phyloP scores from a whole-genome alignment of 2,888 invertebrate genomes.

The Hesperia comma region DNA sequence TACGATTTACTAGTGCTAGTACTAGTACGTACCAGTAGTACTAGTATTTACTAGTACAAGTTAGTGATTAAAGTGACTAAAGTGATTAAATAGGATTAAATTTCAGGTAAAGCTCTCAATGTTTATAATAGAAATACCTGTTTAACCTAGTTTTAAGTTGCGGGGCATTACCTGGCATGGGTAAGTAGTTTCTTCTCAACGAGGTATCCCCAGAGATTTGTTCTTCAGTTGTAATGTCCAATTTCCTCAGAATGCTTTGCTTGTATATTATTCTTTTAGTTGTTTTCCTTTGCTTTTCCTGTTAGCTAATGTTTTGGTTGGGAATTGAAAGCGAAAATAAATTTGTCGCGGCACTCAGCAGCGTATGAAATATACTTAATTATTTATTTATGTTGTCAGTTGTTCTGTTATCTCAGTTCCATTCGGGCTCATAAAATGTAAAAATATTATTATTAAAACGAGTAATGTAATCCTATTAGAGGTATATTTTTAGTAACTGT shows the following conservation, averaged over 20 bases:
- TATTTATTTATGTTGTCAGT: too few relatives aligned
- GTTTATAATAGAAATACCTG: background rate
- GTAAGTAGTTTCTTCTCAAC: constrained; percentile 14
- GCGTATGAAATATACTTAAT: too few relatives aligned
- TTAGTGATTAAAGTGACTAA: too few relatives aligned
- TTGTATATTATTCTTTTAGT: constrained; percentile 7
- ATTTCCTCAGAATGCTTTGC: constrained; percentile 8
- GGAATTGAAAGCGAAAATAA: background rate
- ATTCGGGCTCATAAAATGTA: too few relatives aligned
- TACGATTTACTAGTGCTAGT: too few relatives aligned
- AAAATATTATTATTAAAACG: too few relatives aligned
- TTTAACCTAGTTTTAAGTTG: constrained; percentile 9
- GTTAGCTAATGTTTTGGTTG: constrained; percentile 7
- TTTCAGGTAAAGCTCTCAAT: background rate
- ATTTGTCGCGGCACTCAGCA: background rate
- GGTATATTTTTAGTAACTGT: too few relatives aligned
- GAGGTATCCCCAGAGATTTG: constrained; percentile 3
- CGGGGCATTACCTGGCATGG: constrained; percentile 4
- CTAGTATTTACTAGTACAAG: too few relatives aligned
- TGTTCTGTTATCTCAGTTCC: too few relatives aligned
- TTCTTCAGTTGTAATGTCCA: constrained; percentile 6
- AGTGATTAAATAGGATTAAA: too few relatives aligned
- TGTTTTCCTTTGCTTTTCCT: constrained; percentile 6
- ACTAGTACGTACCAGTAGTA: too few relatives aligned
- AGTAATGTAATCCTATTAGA: too few relatives aligned